Percentiles rank a stretch among this genome's conserved stretches.
Evolutionary conservation across 1,140 invertebrate genomes (phyloP).

Genomic region (Rhynchophorus ferrugineus): DNA sequence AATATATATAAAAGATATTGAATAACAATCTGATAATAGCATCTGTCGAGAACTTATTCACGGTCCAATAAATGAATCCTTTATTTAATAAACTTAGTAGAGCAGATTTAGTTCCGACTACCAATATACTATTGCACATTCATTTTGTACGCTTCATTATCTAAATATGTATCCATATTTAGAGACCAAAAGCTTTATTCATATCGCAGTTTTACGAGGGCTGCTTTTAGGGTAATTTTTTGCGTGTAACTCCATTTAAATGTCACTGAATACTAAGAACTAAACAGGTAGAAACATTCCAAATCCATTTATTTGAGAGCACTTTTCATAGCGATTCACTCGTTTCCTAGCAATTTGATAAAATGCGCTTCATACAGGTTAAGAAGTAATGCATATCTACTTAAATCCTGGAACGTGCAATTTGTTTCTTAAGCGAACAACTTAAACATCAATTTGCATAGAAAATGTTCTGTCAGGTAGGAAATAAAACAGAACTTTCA

Average conservation of each 20-base stretch:
- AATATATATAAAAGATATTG: too few species aligned
- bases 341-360: conserved; percentile 11
- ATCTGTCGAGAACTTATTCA: too few species aligned
- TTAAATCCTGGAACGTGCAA: conserved; percentile 21
- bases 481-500: conserved; percentile 18
- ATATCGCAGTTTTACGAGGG: conserved; percentile 4
- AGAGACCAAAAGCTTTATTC: conserved; percentile 2
- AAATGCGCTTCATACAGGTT: conserved; percentile 11
- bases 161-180: conserved; percentile 5
- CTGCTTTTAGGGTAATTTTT: conserved; percentile 5
- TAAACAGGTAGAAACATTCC: conserved; percentile 15
- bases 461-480: conserved; percentile 17
- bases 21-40: too few species aligned
- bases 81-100: too few species aligned
- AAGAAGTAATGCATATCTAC: conserved; percentile 18
- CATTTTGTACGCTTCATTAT: conserved; percentile 8
- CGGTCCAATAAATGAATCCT: too few species aligned
- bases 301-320: conserved; percentile 18
- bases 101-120: too few species aligned
- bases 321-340: conserved; percentile 1
- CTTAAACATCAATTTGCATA: conserved; percentile 17
- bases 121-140: too few species aligned
- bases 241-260: conserved; percentile 15
- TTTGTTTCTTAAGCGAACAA: conserved; percentile 17
- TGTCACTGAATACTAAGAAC: conserved; percentile 13